A percentile compares a stretch with the other conserved stretches of the same genome.
phyloP scores from a whole-genome alignment of 2,113 vertebrate species.

The Seriola aureovittata region DNA sequence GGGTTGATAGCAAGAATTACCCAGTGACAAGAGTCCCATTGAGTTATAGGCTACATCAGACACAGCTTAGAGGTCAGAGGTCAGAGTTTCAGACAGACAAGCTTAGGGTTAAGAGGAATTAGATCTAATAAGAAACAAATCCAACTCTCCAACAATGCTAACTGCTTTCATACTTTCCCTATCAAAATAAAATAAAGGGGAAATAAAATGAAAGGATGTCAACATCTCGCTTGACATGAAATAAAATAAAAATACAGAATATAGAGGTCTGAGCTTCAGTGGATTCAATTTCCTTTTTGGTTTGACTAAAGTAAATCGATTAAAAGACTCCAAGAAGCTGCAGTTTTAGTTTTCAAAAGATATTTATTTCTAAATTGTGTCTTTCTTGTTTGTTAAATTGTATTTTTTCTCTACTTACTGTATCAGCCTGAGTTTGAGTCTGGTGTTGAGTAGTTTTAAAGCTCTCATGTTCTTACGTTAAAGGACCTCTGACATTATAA shows the following conservation, averaged over 20 bases:
- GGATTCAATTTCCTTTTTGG: too few relatives aligned
- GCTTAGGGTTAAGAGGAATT: slow-evolving; percentile 41
- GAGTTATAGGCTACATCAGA: neutral
- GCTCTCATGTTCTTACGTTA: neutral
- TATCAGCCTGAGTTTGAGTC: neutral
- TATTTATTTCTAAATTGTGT: neutral
- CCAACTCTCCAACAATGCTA: neutral
- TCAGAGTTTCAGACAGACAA: slow-evolving; percentile 33
- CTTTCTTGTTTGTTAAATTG: neutral
- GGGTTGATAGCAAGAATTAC: neutral
- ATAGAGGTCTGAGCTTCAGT: neutral
- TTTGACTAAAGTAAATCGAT: too few relatives aligned
- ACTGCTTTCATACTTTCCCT: neutral
- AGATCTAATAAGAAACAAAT: slow-evolving; percentile 37
- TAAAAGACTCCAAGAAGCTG: too few relatives aligned
- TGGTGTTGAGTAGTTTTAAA: neutral
- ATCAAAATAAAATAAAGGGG: neutral
- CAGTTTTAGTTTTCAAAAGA: too few relatives aligned
- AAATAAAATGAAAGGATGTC: too few relatives aligned
- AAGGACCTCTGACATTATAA: neutral
- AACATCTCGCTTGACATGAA: neutral
- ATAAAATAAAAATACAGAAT: neutral
- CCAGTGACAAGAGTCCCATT: slow-evolving; percentile 7
- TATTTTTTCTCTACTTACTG: neutral
- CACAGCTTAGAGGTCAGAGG: slow-evolving; percentile 34